Conservation (phyloP, 2,888 invertebrate species). For the Brachycybe producta region DNA sequence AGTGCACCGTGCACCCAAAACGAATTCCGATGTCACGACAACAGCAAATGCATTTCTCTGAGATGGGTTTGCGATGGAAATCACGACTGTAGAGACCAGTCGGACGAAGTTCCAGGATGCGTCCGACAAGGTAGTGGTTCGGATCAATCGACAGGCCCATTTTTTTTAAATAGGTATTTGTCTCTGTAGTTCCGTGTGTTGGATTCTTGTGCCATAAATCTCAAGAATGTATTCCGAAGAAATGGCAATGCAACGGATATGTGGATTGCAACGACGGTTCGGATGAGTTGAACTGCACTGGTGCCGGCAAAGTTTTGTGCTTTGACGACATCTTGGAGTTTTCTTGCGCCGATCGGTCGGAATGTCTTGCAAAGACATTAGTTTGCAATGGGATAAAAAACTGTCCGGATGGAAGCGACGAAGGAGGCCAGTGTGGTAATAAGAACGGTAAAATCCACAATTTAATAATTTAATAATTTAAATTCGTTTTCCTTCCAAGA, state of each 20-base stretch:
- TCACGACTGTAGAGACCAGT: slow-evolving; percentile 34
- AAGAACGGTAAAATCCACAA: too few relatives aligned
- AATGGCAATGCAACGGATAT: slow-evolving; percentile 36
- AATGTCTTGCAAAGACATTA: slow-evolving; percentile 40
- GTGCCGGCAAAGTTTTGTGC: slow-evolving; percentile 3
- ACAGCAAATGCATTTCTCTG: slow-evolving; percentile 31
- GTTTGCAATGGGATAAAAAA: slow-evolving; percentile 45
- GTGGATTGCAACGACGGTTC: slow-evolving; percentile 34
- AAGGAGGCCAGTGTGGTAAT: slow-evolving; percentile 33
- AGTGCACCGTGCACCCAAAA: slow-evolving; percentile 20
- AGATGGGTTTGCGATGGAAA: slow-evolving; percentile 34
- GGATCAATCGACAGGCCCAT: not conserved
- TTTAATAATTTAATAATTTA: too few relatives aligned
- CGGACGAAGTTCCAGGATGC: slow-evolving; percentile 35
- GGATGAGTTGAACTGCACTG: slow-evolving; percentile 23
- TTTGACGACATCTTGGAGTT: slow-evolving; percentile 2
- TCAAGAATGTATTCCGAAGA: slow-evolving; percentile 30
- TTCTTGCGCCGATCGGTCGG: slow-evolving; percentile 12
- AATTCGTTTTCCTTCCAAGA: slow-evolving; percentile 5
- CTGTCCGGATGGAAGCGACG: slow-evolving; percentile 51
- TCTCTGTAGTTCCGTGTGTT: slow-evolving; percentile 25
- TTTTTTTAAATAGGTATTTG: slow-evolving; percentile 7
- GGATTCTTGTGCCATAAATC: slow-evolving; percentile 46
- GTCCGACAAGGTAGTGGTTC: slow-evolving; percentile 18
- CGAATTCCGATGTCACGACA: slow-evolving; percentile 26